phyloP scores from a whole-genome alignment of 2,113 vertebrate species.

The Lampris megalopsis region DNA sequence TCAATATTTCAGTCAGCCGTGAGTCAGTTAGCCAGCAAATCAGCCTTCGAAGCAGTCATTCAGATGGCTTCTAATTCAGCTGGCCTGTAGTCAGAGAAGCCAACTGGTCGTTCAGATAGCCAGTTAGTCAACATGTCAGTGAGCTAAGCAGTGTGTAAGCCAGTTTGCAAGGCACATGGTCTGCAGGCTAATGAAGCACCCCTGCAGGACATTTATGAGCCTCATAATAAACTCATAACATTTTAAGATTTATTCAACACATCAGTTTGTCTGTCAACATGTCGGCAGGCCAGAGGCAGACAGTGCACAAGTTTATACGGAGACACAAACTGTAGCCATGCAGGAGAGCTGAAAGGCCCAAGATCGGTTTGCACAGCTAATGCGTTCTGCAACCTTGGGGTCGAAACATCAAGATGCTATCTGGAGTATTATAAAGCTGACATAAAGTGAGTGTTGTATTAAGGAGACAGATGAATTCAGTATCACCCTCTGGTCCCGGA shows the following conservation, averaged over 20 bases:
- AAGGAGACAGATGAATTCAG: not conserved
- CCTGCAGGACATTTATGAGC: too few relatives aligned
- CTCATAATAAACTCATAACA: too few relatives aligned
- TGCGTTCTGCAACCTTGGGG: not conserved
- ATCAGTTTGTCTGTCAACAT: not conserved
- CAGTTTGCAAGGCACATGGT: too few relatives aligned
- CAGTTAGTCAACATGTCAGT: slow-evolving; percentile 6
- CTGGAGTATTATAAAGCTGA: not conserved
- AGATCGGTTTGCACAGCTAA: not conserved
- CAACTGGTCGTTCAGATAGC: not conserved
- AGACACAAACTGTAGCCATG: not conserved
- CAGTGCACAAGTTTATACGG: slow-evolving; percentile 13
- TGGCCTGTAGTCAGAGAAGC: not conserved
- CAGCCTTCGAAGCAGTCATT: too few relatives aligned
- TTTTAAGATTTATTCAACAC: not conserved
- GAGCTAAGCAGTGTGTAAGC: not conserved
- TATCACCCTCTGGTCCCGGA: not conserved
- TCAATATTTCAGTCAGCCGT: too few relatives aligned
- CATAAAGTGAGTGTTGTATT: too few relatives aligned
- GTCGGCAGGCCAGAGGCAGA: not conserved
- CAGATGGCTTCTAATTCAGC: too few relatives aligned
- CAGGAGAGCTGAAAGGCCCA: not conserved
- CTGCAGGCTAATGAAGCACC: too few relatives aligned
- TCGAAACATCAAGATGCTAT: slow-evolving; percentile 2
- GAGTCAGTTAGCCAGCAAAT: too few relatives aligned